These are phyloP conservation scores for Labroides dimidiatus DNA, from an alignment of 2,797 vertebrate species.

Conservation along the genomic window DNA sequence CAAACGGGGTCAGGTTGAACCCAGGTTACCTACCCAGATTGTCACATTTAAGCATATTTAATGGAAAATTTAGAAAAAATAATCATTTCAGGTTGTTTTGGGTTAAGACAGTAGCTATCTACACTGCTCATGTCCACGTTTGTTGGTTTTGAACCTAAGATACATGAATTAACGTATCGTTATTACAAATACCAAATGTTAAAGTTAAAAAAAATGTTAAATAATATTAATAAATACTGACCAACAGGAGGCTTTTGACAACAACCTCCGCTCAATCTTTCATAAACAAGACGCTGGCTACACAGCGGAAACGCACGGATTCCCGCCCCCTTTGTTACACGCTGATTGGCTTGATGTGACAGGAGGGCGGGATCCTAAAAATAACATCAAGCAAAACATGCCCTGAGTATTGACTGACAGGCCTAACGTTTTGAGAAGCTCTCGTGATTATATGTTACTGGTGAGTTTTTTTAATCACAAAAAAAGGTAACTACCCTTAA, in stretches of 20 bases:
- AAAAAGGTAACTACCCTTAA: no score
- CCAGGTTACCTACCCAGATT: no score
- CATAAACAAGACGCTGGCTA: slow-evolving; percentile 45
- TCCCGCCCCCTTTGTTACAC: slow-evolving; percentile 52
- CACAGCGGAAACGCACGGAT: slow-evolving; percentile 42
- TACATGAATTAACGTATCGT: no score
- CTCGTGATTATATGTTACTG: not conserved
- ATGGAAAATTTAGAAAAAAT: not conserved
- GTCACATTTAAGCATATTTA: no score
- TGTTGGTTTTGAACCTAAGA: no score
- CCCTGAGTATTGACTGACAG: not conserved
- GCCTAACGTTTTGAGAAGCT: not conserved
- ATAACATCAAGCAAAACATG: accelerated
- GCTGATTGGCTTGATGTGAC: slow-evolving; percentile 60
- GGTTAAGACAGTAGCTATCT: not conserved
- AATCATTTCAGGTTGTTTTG: not conserved
- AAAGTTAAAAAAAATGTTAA: not conserved
- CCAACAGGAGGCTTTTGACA: not conserved
- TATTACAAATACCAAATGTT: not conserved
- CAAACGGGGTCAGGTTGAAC: no score
- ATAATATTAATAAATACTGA: not conserved
- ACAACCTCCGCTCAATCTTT: not conserved
- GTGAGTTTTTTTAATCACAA: no score
- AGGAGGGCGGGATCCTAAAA: slow-evolving; percentile 12
- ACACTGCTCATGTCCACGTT: not conserved